Conservation (phyloP, 2,113 vertebrate genomes). For the Bos indicus region DNA sequence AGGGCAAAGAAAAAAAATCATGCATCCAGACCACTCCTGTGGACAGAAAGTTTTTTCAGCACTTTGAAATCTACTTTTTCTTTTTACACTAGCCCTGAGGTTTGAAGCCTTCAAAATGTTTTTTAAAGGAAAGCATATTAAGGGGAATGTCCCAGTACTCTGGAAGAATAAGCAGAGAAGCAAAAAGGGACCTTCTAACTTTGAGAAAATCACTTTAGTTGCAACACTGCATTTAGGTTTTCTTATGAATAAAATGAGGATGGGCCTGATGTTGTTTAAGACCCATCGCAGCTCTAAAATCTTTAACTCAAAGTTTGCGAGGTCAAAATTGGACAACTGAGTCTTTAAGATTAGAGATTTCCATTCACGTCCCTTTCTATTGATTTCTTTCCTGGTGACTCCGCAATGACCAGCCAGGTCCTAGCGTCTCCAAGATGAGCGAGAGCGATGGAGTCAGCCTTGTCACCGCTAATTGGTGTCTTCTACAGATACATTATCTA, state of each 20-base stretch:
- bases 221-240: background rate
- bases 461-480: conserved; percentile 51
- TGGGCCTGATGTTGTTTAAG: background rate
- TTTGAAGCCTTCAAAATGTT: background rate
- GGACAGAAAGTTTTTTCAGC: background rate
- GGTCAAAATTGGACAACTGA: background rate
- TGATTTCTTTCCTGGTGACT: conserved; percentile 20
- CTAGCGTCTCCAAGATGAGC: background rate
- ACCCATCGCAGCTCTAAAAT: background rate
- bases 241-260: background rate
- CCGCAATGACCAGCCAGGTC: background rate
- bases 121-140: background rate
- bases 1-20: background rate
- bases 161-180: background rate
- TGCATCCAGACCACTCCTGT: background rate
- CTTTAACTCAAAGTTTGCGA: background rate
- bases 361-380: background rate
- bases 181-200: background rate
- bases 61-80: background rate
- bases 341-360: background rate
- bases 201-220: background rate
- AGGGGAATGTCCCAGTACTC: background rate
- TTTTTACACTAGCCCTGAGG: background rate
- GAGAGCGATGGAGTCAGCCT: background rate
- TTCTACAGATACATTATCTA: conserved; percentile 41